Conservation (phyloP, 2,797 vertebrate species). For the Anguilla obscura region DNA sequence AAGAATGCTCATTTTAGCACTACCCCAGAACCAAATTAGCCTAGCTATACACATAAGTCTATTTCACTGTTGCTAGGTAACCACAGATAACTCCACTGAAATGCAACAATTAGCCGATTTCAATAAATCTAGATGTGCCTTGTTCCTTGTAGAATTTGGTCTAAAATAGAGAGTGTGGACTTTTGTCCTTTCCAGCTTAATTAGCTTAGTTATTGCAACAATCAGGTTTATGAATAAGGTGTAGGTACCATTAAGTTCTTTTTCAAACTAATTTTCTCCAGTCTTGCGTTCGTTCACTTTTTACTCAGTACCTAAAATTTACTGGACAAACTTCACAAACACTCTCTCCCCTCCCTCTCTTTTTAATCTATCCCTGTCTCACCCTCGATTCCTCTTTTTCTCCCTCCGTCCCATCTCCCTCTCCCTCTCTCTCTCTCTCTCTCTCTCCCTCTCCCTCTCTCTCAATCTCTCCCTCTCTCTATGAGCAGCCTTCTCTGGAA, state of each 20-base stretch:
- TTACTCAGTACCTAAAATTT: background rate
- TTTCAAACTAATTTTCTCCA: background rate
- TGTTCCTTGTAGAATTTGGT: background rate
- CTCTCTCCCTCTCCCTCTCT: background rate
- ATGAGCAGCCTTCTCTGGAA: background rate
- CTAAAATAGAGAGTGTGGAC: background rate
- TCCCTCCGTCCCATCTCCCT: background rate
- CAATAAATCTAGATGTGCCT: background rate
- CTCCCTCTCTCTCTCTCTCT: background rate
- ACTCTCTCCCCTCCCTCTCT: background rate
- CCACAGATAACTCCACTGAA: constrained; percentile 16
- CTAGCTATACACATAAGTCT: background rate
- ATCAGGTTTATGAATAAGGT: background rate
- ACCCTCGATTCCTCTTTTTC: background rate
- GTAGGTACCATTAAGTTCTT: background rate
- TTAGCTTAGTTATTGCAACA: background rate
- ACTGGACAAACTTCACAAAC: background rate
- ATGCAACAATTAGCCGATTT: background rate
- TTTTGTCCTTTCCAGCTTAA: background rate
- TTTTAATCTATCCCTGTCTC: background rate
- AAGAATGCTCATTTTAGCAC: constrained; percentile 3
- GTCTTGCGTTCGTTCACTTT: background rate
- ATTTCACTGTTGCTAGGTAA: constrained; percentile 21
- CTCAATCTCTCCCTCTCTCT: background rate
- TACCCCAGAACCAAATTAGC: background rate